Base-by-base conservation (phyloP, 2,113 vertebrate species). In the Eira barbara region DNA sequence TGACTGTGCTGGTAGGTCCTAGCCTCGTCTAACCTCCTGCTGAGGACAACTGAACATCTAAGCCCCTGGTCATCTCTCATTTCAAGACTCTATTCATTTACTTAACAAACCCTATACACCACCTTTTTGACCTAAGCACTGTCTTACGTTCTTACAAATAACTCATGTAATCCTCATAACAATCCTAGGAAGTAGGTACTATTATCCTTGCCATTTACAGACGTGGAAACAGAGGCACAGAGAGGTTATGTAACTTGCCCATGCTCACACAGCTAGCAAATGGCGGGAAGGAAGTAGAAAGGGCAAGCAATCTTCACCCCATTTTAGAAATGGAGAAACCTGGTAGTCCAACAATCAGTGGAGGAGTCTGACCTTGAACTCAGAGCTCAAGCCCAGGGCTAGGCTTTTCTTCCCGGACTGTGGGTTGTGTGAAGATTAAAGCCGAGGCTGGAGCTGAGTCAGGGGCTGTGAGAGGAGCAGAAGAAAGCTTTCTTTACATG, bases 201-300 rank as follows among this genome's bases (percentile, higher is more conserved):
- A 4, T 91, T 80, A 73, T 74, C 42, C 47, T 47, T 76, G 21
- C 21, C 39, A 81, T 57, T 92, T 49, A 29, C 2, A 21, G 42
- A 42, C n/a, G 47, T 89, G 79, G 76, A 84, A 93, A 78, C 27
- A 0, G 31, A 92, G 59, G 47, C 55, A 39, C 65, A 92, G 81
- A 96, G 97, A 89, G 25, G 67, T 91, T 49, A 91, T 61, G 31
- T 73, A 71, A 93, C 20, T 93, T 95, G 39, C 47, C 63, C 2
- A 73, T n/a, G n/a, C 29, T 94, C 90, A 80, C 63, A 89, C 7
- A 96, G 89, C 45, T 69, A 63, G 49, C 31, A 49, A 89, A 9
- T 42, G 55, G 71, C 6, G 9, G 63, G 61, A 84, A 59, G 36
- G 36, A 87, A 83, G 49, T 12, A 42, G 67, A 81, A 57, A 57